phyloP scores from a whole-genome alignment of 2,113 vertebrate genomes.

The Thunnus thynnus region DNA sequence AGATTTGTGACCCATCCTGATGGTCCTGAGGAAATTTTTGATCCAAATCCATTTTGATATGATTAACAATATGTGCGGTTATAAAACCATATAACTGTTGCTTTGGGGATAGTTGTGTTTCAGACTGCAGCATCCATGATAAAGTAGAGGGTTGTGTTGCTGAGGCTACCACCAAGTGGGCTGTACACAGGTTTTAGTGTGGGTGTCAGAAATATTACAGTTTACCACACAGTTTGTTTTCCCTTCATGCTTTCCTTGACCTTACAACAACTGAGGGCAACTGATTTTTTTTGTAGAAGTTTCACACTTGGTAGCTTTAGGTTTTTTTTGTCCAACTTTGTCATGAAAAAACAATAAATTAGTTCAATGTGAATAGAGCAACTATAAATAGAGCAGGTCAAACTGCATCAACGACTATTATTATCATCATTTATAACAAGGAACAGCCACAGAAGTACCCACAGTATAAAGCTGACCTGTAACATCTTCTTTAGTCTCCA shows the following conservation, averaged over 20 bases:
- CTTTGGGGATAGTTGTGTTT: background rate
- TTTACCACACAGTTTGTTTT: conserved; percentile 26
- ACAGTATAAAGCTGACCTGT: too few relatives aligned
- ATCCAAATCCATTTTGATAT: background rate
- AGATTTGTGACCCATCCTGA: too few relatives aligned
- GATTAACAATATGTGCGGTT: background rate
- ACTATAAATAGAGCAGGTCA: too few relatives aligned
- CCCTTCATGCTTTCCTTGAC: conserved; percentile 27
- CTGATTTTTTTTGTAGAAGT: conserved; percentile 12
- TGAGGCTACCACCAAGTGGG: background rate
- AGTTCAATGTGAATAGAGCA: too few relatives aligned
- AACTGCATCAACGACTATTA: too few relatives aligned
- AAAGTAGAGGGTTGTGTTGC: conserved; percentile 3
- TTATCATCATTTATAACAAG: too few relatives aligned
- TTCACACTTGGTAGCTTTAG: background rate
- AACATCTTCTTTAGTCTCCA: too few relatives aligned
- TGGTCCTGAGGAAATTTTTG: too few relatives aligned
- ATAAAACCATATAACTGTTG: background rate
- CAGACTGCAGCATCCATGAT: background rate
- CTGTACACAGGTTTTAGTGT: conserved; percentile 4
- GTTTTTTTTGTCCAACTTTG: background rate
- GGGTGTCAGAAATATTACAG: conserved; percentile 5
- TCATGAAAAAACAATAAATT: background rate
- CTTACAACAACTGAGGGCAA: conserved; percentile 14
- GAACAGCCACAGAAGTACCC: too few relatives aligned